Percentiles rank a stretch among this genome's conserved stretches.
Evolutionary conservation across 2,113 vertebrate genomes (phyloP).

Genomic region (Cyanoramphus novaezelandiae): DNA sequence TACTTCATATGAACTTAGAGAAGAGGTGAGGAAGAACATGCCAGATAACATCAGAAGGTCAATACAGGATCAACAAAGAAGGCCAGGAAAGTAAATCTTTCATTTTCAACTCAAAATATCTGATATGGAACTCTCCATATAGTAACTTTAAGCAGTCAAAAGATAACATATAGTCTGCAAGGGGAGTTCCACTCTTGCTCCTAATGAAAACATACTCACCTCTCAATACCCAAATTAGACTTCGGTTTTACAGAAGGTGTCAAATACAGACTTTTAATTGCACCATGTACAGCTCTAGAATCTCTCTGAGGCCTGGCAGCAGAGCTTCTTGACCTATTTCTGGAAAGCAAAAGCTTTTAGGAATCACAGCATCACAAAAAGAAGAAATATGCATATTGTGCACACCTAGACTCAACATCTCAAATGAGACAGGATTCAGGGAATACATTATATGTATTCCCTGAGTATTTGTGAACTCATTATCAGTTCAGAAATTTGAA

Average conservation of each 20-base stretch:
- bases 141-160: background rate
- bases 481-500: background rate
- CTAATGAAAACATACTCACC: slow-evolving; percentile 24
- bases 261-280: background rate
- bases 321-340: background rate
- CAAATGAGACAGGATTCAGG: background rate
- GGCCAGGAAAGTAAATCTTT: background rate
- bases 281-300: background rate
- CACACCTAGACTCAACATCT: background rate
- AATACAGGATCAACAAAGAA: background rate
- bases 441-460: background rate
- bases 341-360: background rate
- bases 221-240: background rate
- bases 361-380: background rate
- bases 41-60: background rate
- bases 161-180: background rate
- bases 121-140: background rate
- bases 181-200: background rate
- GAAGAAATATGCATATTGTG: rapidly evolving
- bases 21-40: background rate
- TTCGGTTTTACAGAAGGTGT: background rate
- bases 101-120: background rate
- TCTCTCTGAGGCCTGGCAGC: background rate
- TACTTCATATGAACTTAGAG: background rate
- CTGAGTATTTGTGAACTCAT: background rate